Evolutionary conservation across 2,888 invertebrate genomes (phyloP), one percentile per base, ranked within the genome.

Genomic region (Pedicia rivosa): DNA sequence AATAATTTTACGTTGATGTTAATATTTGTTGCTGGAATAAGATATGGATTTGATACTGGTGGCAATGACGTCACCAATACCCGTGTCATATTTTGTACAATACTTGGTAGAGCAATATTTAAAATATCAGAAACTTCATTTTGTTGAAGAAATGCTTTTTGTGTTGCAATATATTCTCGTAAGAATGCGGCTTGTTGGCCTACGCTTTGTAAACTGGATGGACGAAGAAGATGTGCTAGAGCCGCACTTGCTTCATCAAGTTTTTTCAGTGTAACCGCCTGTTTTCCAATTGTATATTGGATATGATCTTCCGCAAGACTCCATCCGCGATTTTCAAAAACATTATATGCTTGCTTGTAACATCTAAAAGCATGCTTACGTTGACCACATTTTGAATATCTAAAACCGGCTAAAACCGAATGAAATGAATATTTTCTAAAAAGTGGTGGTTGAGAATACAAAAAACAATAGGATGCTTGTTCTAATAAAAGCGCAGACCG

Each of bases 341-440:
- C 82, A 68, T 90, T 84, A 61, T 83, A 77, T 7, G 94, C 91
- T 60, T 91, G 91, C 43, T 78, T 78, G 53, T 95, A 95, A 51
- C 90, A 87, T 46, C 92, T 68, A 42, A 92, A 70, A 0, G 92
- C 86, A 63, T 95, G 95, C 56, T 80, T 84, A 44, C 83, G 74
- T 60, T 94, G 91, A 0, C 86, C 86, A 10, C 90, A 83, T 57
- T 94, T 91, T 9, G 84, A 87, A 61, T 80, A 95, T 40, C 97
- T 69, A 62, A 98, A 92, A 0, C 97, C 97, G 13, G 97, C 87
- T 15, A 98, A 67, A 14, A 97, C 92, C 69, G 91, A 83, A 53
- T 97, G 92, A 59, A 97, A 92, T 12, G 94, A 87, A 57, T 90
- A 94, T 59, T 95, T 95, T 36, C 94, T 69, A 46, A 81, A 72